Percentiles rank a stretch among this genome's conserved stretches.
These are phyloP conservation scores for Cataglyphis hispanica DNA, from an alignment of 1,140 invertebrate genomes.

Conservation along the genomic window DNA sequence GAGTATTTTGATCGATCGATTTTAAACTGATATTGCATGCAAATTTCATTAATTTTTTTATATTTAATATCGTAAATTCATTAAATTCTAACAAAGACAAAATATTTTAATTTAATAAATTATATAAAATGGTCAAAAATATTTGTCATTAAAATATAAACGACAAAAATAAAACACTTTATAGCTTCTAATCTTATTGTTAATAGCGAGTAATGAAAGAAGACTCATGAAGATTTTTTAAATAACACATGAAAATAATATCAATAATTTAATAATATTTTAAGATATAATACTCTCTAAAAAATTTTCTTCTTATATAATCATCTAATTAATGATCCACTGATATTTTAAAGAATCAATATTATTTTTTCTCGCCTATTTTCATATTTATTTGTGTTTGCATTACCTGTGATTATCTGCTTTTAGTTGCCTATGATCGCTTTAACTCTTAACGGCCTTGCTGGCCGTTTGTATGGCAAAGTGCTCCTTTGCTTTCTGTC, in stretches of 20 bases:
- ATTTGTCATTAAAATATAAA: constrained; percentile 34
- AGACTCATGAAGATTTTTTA: background rate
- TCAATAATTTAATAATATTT: background rate
- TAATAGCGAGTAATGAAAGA: background rate
- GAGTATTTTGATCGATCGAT: background rate
- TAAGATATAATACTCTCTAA: background rate
- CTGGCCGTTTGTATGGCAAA: too few species aligned
- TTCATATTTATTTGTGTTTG: too few species aligned
- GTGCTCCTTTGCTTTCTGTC: too few species aligned
- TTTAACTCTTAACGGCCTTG: too few species aligned
- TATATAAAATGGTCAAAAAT: background rate
- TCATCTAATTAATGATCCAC: too few species aligned
- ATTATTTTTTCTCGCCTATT: too few species aligned
- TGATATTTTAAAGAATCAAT: too few species aligned
- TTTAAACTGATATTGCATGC: background rate
- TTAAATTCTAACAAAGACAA: background rate
- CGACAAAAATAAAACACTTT: background rate
- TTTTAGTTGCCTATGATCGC: too few species aligned
- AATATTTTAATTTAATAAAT: constrained; percentile 31
- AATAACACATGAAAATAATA: background rate
- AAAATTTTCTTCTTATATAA: background rate
- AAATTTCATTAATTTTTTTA: background rate
- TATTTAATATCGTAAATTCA: constrained; percentile 12
- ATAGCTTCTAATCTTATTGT: background rate
- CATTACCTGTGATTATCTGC: too few species aligned